phyloP scores from a whole-genome alignment of 1,140 invertebrate genomes.

The Saccostrea echinata region DNA sequence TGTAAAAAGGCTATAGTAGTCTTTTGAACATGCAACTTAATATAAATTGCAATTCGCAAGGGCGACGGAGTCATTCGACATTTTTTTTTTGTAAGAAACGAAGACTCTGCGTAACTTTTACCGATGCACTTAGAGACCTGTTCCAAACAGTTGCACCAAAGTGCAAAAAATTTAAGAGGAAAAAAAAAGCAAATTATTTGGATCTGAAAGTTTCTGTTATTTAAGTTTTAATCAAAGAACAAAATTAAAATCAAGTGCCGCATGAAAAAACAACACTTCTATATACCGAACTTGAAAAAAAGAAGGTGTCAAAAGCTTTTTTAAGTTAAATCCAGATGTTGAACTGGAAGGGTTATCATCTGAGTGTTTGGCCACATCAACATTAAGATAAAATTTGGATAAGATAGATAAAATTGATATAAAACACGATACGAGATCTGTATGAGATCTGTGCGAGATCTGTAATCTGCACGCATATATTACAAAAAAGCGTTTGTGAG shows the following conservation, averaged over 20 bases:
- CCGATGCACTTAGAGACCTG: not conserved
- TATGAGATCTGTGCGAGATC: not conserved
- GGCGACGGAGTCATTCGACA: not conserved
- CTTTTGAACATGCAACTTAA: not conserved
- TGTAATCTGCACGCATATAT: conserved; percentile 20
- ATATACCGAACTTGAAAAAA: not conserved
- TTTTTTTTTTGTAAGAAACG: too few relatives aligned
- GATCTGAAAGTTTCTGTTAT: not conserved
- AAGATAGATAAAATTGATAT: conserved; percentile 40
- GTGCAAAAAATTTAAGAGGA: not conserved
- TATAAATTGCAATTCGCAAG: not conserved
- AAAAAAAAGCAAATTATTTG: not conserved
- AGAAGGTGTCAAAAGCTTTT: conserved; percentile 26
- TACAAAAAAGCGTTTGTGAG: conserved; percentile 3
- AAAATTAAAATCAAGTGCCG: conserved; percentile 17
- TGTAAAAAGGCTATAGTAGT: too few relatives aligned
- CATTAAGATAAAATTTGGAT: conserved; percentile 36
- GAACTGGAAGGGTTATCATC: not conserved
- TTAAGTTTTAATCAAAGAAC: conserved; percentile 17
- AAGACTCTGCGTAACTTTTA: not conserved
- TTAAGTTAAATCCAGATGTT: conserved; percentile 34
- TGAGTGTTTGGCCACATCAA: conserved; percentile 32
- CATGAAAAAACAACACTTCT: not conserved
- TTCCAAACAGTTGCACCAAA: not conserved
- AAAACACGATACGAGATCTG: conserved; percentile 35